Evolutionary conservation across 2,113 vertebrate species (phyloP).

Genomic region (Triplophysa rosa): DNA sequence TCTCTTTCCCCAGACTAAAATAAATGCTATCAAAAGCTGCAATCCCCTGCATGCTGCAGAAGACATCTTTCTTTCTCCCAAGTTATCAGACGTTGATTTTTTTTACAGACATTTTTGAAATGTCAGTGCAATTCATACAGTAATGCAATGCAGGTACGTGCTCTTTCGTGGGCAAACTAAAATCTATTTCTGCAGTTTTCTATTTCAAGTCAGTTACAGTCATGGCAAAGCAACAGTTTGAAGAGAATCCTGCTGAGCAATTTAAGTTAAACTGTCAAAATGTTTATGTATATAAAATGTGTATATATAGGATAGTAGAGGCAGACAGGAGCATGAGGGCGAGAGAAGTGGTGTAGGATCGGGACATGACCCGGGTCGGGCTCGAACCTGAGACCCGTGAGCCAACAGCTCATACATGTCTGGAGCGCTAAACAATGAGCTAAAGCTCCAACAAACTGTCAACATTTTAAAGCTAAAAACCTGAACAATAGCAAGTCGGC

Average conservation of each 20-base stretch:
- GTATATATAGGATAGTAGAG: no score
- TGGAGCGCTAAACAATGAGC: no score
- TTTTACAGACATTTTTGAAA: background rate
- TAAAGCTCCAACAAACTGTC: background rate
- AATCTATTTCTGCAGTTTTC: background rate
- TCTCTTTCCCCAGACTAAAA: background rate
- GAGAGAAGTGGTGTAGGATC: no score
- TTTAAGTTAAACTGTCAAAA: background rate
- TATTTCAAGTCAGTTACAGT: background rate
- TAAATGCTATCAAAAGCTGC: background rate
- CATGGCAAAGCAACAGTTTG: background rate
- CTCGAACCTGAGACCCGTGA: no score
- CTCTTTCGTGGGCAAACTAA: background rate
- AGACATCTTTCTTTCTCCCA: constrained; percentile 13
- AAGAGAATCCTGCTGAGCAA: background rate
- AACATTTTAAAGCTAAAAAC: background rate
- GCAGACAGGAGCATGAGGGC: no score
- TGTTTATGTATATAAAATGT: no score
- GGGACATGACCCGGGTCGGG: no score
- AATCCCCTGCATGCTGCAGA: background rate
- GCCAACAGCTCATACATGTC: no score
- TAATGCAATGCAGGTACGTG: no score
- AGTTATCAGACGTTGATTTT: constrained; percentile 20
- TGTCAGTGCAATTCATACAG: no score
- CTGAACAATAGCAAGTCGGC: background rate